phyloP scores from a whole-genome alignment of 2,888 invertebrate genomes.

The Adineta ricciae region DNA sequence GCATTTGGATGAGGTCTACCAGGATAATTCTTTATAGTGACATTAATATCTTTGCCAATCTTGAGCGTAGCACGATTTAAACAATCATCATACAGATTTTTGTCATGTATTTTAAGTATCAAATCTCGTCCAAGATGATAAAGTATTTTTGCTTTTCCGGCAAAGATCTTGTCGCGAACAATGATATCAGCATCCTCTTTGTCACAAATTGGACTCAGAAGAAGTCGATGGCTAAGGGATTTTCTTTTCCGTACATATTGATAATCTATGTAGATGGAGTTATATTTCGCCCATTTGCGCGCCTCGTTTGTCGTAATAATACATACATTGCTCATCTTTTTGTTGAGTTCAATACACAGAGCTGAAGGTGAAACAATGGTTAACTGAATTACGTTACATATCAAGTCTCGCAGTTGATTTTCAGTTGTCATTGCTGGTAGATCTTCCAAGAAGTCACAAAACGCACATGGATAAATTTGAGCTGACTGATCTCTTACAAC shows the following conservation, averaged over 20 bases:
- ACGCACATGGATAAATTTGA: not conserved
- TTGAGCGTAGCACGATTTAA: not conserved
- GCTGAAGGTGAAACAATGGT: not conserved
- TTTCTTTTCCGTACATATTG: not conserved
- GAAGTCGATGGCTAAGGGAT: not conserved
- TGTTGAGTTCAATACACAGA: not conserved
- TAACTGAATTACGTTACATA: not conserved
- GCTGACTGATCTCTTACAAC: not conserved
- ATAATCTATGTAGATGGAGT: not conserved
- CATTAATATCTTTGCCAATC: not conserved
- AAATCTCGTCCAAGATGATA: not conserved
- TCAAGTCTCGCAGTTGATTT: not conserved
- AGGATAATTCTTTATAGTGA: not conserved
- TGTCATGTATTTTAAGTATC: not conserved
- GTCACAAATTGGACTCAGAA: not conserved
- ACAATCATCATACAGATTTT: not conserved
- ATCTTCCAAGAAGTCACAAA: not conserved
- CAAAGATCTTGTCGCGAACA: not conserved
- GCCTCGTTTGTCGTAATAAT: not conserved
- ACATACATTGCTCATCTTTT: not conserved
- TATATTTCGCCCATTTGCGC: not conserved
- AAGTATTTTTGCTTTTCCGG: not conserved
- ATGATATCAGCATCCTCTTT: not conserved
- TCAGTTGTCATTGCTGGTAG: not conserved
- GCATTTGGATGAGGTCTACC: not conserved